Conservation (phyloP, 2,888 invertebrate genomes). For the Liodrosophila aerea region DNA sequence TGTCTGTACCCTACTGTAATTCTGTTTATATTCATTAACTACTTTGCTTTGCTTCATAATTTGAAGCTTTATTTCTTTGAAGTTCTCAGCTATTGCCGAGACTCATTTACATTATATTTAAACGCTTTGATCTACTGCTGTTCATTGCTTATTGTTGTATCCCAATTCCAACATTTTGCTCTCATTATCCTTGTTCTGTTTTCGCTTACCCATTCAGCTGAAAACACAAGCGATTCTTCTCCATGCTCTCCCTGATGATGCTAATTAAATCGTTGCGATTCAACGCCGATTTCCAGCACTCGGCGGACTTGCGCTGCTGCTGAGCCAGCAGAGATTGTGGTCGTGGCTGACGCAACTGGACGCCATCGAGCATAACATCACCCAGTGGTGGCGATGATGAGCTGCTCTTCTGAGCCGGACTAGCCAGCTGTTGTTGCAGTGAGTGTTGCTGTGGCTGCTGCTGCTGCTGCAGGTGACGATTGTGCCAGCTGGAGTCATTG, state of each 20-base stretch:
- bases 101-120: too few relatives aligned
- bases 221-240: conserved; percentile 93
- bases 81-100: too few relatives aligned
- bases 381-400: conserved; percentile 63
- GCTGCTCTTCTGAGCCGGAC: conserved; percentile 53
- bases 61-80: too few relatives aligned
- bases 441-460: conserved; percentile 30
- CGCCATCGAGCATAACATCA: conserved; percentile 75
- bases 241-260: conserved; percentile 95
- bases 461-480: conserved; percentile 71
- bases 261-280: conserved; percentile 92
- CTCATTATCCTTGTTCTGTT: not conserved
- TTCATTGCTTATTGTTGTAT: too few relatives aligned
- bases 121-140: too few relatives aligned
- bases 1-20: too few relatives aligned
- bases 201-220: conserved; percentile 88
- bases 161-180: not conserved
- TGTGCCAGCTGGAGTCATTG: conserved; percentile 81
- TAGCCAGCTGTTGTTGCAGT: conserved; percentile 20
- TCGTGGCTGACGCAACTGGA: conserved; percentile 77
- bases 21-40: too few relatives aligned
- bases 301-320: conserved; percentile 80
- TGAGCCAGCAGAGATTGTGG: conserved; percentile 59
- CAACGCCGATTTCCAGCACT: conserved; percentile 87
- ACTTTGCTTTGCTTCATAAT: too few relatives aligned